phyloP scores from a whole-genome alignment of 2,888 invertebrate species.

The Epsilonema sp. region DNA sequence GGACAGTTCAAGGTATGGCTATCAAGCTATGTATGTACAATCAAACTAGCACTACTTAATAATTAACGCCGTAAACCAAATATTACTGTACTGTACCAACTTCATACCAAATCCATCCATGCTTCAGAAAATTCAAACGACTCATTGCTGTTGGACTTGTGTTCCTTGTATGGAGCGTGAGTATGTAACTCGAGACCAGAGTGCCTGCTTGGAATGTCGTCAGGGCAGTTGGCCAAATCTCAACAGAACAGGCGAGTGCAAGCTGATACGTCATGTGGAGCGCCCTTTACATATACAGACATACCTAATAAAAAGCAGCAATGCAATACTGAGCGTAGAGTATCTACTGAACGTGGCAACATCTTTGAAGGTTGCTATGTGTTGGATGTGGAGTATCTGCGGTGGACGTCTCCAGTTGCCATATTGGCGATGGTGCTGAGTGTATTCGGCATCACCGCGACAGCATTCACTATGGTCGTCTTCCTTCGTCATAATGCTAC shows the following conservation, averaged over 20 bases:
- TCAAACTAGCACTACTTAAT: no score
- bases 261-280: no score
- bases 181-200: constrained; percentile 40
- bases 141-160: constrained; percentile 58
- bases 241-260: constrained; percentile 40
- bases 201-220: constrained; percentile 42
- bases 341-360: background rate
- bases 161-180: constrained; percentile 45
- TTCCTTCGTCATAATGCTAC: constrained; percentile 72
- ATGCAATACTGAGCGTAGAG: background rate
- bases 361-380: constrained; percentile 39
- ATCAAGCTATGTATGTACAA: no score
- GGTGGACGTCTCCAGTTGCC: constrained; percentile 44
- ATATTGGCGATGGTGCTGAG: constrained; percentile 48
- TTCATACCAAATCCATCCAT: background rate
- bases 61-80: no score
- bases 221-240: constrained; percentile 45
- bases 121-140: constrained; percentile 22
- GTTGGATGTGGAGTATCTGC: constrained; percentile 43
- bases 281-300: no score
- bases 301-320: no score
- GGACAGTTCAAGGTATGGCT: constrained; percentile 43
- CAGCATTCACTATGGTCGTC: constrained; percentile 51
- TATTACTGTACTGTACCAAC: background rate
- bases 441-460: constrained; percentile 60